Conservation (phyloP, 2,113 vertebrate genomes). For the Lamprotornis superbus region DNA sequence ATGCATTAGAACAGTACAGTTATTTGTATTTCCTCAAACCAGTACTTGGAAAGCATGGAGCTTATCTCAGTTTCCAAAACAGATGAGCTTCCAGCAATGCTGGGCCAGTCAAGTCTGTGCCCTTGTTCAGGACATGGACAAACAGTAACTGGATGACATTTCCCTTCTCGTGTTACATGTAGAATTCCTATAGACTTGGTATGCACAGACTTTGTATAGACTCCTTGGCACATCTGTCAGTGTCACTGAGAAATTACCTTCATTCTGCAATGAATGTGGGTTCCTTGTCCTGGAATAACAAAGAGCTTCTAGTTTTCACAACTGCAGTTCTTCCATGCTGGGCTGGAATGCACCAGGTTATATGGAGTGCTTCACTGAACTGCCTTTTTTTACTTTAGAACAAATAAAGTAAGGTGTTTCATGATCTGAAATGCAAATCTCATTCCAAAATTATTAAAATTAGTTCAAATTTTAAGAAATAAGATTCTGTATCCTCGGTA, state of each 20-base stretch:
- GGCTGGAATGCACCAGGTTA: neutral
- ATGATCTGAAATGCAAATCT: neutral
- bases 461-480: neutral
- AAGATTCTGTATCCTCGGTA: neutral
- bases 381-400: neutral
- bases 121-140: neutral
- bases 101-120: neutral
- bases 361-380: neutral
- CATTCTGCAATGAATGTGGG: accelerated
- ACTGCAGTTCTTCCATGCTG: neutral
- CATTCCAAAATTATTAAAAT: neutral
- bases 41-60: neutral
- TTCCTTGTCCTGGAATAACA: neutral
- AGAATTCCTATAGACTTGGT: neutral
- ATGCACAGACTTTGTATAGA: too few species aligned
- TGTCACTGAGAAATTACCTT: neutral
- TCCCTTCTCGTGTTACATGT: neutral
- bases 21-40: neutral
- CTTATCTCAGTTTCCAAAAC: neutral
- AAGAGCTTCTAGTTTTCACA: neutral
- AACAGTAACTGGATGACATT: neutral
- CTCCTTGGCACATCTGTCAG: neutral
- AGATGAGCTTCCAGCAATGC: accelerated
- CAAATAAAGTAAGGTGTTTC: neutral
- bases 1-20: neutral